A percentile compares a stretch with the other conserved stretches of the same genome.
Evolutionary conservation across 37 sponge, comb jelly and placozoan species (phyloP).

Genomic region (Tethya wilhelma): DNA sequence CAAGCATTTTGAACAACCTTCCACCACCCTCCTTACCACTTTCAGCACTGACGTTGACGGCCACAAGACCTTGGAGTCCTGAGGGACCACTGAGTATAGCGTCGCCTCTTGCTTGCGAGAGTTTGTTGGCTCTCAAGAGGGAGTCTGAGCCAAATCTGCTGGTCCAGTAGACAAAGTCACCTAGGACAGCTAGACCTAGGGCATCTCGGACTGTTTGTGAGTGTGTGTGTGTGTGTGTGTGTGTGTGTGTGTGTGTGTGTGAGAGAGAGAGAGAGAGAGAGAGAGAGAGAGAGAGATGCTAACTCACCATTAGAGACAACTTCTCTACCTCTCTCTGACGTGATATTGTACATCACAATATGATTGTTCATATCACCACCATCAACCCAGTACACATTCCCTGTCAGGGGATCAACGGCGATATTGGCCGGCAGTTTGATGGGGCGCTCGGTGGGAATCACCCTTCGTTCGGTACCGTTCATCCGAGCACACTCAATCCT

Average conservation of each 20-base stretch:
- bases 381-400: conserved; percentile 43
- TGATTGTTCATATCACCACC: not conserved
- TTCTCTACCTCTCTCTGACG: not conserved
- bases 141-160: not conserved
- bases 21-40: not conserved
- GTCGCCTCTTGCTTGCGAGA: not conserved
- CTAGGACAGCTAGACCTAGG: conserved; percentile 35
- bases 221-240: too few species aligned
- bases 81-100: not conserved
- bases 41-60: not conserved
- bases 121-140: not conserved
- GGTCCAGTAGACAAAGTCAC: conserved; percentile 57
- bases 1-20: not conserved
- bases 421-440: conserved; percentile 19
- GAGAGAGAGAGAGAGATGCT: not conserved
- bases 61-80: conserved; percentile 29
- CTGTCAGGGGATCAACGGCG: conserved; percentile 15
- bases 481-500: conserved; percentile 27
- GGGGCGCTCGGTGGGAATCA: not conserved
- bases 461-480: conserved; percentile 18
- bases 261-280: not conserved
- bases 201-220: not conserved
- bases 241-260: not conserved
- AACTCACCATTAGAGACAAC: not conserved
- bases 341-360: not conserved